Percentiles rank a stretch among this genome's conserved stretches.
These are phyloP conservation scores for Triplophysa rosa DNA, from an alignment of 2,113 vertebrate genomes.

Conservation along the genomic window DNA sequence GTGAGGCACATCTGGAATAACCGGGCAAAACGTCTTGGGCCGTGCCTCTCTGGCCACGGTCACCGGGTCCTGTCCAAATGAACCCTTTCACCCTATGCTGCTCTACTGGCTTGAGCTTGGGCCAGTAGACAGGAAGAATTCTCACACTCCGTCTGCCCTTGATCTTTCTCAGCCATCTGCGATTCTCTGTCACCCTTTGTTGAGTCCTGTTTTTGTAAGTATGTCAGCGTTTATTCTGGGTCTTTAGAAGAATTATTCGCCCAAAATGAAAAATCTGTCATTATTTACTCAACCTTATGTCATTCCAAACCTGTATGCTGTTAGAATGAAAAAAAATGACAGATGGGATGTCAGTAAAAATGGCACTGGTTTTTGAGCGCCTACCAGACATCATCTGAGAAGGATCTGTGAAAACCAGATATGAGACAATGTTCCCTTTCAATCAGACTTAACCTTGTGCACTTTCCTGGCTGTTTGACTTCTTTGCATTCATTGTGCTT, in stretches of 20 bases:
- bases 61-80: constrained; percentile 49
- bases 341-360: too few relatives aligned
- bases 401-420: neutral
- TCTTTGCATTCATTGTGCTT: too few relatives aligned
- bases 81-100: constrained; percentile 47
- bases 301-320: too few relatives aligned
- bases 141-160: constrained; percentile 1
- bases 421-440: neutral
- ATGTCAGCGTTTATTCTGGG: neutral
- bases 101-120: constrained; percentile 10
- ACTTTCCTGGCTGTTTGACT: neutral
- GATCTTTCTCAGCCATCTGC: neutral
- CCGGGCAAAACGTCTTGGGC: neutral
- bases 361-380: too few relatives aligned
- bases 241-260: neutral
- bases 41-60: constrained; percentile 21
- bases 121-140: constrained; percentile 54
- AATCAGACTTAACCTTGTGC: neutral
- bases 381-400: too few relatives aligned
- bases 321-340: too few relatives aligned
- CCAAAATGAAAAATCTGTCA: too few relatives aligned
- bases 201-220: neutral
- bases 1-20: constrained; percentile 49
- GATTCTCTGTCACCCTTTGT: neutral
- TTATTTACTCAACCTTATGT: too few relatives aligned